phyloP scores from a whole-genome alignment of 2,113 vertebrate species.

The Myanophis thanlyinensis region DNA sequence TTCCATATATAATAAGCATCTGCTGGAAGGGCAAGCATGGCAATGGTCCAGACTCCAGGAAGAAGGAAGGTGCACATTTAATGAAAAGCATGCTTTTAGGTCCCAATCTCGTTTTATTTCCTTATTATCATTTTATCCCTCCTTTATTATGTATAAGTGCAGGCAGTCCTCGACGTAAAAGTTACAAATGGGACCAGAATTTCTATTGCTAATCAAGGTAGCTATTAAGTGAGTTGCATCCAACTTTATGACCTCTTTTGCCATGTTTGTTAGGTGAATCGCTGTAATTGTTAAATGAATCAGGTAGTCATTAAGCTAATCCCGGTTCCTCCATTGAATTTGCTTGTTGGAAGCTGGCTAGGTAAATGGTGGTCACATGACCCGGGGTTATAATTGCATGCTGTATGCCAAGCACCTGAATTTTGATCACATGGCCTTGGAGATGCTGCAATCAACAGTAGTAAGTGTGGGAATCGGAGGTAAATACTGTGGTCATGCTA shows the following conservation, averaged over 20 bases:
- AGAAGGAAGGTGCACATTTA: not conserved
- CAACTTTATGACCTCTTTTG: not conserved
- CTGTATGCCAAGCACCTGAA: not conserved
- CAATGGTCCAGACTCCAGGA: not conserved
- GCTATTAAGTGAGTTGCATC: not conserved
- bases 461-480: not conserved
- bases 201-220: not conserved
- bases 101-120: not conserved
- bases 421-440: not conserved
- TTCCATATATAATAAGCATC: not conserved
- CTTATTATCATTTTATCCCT: not conserved
- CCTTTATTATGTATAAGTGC: not conserved
- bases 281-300: not conserved
- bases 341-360: not conserved
- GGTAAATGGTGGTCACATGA: not conserved
- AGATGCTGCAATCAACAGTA: not conserved
- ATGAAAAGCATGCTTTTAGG: not conserved
- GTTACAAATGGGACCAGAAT: not conserved
- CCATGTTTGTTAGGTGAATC: not conserved
- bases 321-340: not conserved
- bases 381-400: not conserved
- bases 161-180: not conserved
- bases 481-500: not conserved
- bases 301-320: not conserved
- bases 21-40: not conserved